A percentile compares a stretch with the other conserved stretches of the same genome.
Evolutionary conservation across 2,888 invertebrate species (phyloP).

Genomic region (Eucera pruinosa): DNA sequence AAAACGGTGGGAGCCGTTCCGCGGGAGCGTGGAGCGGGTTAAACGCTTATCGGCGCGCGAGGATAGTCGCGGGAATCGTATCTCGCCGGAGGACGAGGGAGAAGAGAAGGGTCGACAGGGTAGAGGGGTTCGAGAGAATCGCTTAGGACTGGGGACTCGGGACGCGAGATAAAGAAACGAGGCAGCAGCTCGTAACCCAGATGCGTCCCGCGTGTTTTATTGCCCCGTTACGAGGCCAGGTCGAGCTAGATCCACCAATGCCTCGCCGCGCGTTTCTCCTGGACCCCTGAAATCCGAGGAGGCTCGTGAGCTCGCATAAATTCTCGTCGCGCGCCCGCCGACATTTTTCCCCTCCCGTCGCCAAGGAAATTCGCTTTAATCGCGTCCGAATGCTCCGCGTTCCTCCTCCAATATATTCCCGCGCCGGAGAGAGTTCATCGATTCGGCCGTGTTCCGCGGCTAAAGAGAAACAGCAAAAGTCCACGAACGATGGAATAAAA

Average conservation of each 20-base stretch:
- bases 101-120: slow-evolving; percentile 16
- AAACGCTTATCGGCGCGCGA: slow-evolving; percentile 40
- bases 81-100: not conserved
- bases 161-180: slow-evolving; percentile 76
- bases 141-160: slow-evolving; percentile 71
- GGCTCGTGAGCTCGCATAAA: slow-evolving; percentile 25
- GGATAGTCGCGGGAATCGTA: slow-evolving; percentile 29
- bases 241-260: slow-evolving; percentile 57
- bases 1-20: not conserved
- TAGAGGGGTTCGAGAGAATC: slow-evolving; percentile 65
- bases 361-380: slow-evolving; percentile 31
- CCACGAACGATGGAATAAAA: no score
- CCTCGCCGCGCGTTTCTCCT: slow-evolving; percentile 26
- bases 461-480: no score
- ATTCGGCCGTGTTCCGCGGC: not conserved
- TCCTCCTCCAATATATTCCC: no score
- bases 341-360: slow-evolving; percentile 16
- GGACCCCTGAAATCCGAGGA: slow-evolving; percentile 22
- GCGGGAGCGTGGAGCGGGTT: slow-evolving; percentile 17
- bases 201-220: slow-evolving; percentile 83
- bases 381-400: not conserved
- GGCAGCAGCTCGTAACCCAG: slow-evolving; percentile 80
- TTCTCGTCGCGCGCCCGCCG: slow-evolving; percentile 16
- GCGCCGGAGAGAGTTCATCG: not conserved
- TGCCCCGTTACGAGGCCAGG: slow-evolving; percentile 78